Percentiles rank a stretch among this genome's conserved stretches.
Evolutionary conservation across 2,113 vertebrate genomes (phyloP).

Genomic region (Typhlomys cinereus): DNA sequence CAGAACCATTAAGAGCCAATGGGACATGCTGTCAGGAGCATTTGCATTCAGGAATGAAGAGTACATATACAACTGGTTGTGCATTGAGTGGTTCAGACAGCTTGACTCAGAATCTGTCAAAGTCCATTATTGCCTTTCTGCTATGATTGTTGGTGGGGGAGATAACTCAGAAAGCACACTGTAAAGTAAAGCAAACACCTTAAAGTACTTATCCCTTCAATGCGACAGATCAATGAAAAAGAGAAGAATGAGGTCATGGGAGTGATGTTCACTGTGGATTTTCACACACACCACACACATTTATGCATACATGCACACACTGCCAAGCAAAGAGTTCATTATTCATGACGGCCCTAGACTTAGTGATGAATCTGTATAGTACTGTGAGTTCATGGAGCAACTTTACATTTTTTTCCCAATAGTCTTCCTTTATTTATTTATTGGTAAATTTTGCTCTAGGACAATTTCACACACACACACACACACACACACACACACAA

Average conservation of each 20-base stretch:
- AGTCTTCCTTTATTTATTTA: too few relatives aligned
- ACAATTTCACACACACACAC: too few relatives aligned
- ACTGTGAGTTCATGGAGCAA: neutral
- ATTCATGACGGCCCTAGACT: neutral
- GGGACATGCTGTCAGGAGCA: slow-evolving; percentile 39
- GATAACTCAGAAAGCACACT: slow-evolving; percentile 11
- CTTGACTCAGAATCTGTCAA: slow-evolving; percentile 64
- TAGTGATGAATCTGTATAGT: neutral
- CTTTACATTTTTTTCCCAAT: neutral
- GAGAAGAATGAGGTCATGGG: neutral
- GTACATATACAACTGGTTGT: slow-evolving; percentile 43
- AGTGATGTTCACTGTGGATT: neutral
- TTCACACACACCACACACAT: neutral
- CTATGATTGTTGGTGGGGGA: neutral
- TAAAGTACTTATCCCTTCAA: slow-evolving; percentile 1
- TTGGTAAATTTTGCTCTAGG: too few relatives aligned
- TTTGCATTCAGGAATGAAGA: slow-evolving; percentile 63
- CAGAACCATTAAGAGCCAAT: slow-evolving; percentile 40
- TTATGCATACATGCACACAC: neutral
- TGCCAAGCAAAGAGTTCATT: neutral
- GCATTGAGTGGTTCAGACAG: slow-evolving; percentile 38
- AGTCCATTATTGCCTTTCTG: slow-evolving; percentile 62
- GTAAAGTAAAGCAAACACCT: neutral
- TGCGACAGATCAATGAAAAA: slow-evolving; percentile 11
- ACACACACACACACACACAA: too few relatives aligned